phyloP scores from a whole-genome alignment of 2,888 invertebrate genomes.

The Limenitis camilla region DNA sequence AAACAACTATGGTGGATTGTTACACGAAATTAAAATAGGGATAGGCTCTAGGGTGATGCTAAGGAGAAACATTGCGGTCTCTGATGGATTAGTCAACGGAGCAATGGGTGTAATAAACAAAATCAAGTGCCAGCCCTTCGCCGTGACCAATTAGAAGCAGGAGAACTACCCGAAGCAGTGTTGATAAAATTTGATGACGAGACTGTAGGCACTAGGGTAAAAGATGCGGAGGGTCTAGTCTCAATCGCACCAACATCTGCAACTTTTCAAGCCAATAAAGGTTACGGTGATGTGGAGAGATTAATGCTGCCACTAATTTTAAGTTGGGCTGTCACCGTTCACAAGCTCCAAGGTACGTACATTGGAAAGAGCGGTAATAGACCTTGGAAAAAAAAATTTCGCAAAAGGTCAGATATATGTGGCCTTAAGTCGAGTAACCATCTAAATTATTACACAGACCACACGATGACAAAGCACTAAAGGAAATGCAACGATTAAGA shows the following conservation, averaged over 20 bases:
- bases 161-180: constrained; percentile 13
- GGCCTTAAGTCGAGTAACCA: constrained; percentile 24
- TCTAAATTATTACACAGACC: constrained; percentile 18
- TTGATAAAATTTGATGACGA: too few relatives aligned
- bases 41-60: too few relatives aligned
- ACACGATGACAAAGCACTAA: constrained; percentile 18
- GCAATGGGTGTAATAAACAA: constrained; percentile 18
- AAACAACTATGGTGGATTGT: too few relatives aligned
- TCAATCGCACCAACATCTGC: constrained; percentile 3
- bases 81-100: constrained; percentile 25
- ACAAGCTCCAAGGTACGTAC: constrained; percentile 30
- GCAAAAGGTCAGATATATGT: constrained; percentile 31
- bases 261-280: constrained; percentile 25
- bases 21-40: too few relatives aligned
- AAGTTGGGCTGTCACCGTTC: constrained; percentile 32
- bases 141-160: constrained; percentile 14
- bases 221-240: constrained; percentile 21
- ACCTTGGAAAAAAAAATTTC: constrained; percentile 27
- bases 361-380: constrained; percentile 28
- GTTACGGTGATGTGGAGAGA: constrained; percentile 29
- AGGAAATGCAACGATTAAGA: constrained; percentile 9
- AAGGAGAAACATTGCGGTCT: too few relatives aligned
- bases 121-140: constrained; percentile 21
- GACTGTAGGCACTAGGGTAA: constrained; percentile 6
- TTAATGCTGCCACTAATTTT: constrained; percentile 31